Evolutionary conservation across 2,113 vertebrate species (phyloP).

Genomic region (Geococcyx californianus): DNA sequence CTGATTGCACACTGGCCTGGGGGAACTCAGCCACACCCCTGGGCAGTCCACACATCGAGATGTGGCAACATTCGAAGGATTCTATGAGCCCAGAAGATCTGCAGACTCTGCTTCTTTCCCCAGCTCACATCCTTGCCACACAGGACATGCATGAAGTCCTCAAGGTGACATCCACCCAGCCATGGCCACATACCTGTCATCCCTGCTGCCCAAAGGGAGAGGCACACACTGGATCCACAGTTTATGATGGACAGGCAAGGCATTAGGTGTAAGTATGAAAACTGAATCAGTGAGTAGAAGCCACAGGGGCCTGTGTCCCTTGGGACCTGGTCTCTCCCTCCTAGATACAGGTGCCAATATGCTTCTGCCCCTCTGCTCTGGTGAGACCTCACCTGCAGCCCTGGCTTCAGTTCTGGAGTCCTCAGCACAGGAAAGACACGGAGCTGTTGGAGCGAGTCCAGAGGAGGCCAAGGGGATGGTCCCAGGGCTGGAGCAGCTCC

Average conservation of each 20-base stretch:
- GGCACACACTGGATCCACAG: fast-evolving
- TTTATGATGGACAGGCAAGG: not conserved
- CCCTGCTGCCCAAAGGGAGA: not conserved
- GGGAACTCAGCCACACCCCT: fast-evolving
- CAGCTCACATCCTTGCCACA: not conserved
- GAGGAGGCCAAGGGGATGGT: too few species aligned
- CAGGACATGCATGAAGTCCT: not conserved
- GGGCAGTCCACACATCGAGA: not conserved
- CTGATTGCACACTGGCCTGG: not conserved
- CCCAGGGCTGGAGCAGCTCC: too few species aligned
- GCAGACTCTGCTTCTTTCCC: not conserved
- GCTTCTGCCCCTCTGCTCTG: not conserved
- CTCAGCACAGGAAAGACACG: too few species aligned
- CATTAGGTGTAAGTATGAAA: not conserved
- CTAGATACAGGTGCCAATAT: not conserved
- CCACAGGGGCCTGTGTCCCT: too few species aligned
- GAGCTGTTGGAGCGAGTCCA: too few species aligned
- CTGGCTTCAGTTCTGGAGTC: too few species aligned
- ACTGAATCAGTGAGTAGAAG: not conserved
- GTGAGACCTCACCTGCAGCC: too few species aligned
- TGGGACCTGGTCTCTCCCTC: not conserved
- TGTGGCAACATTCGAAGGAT: fast-evolving
- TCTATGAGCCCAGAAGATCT: not conserved
- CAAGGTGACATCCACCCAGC: not conserved
- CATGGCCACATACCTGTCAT: fast-evolving